Percentiles rank a stretch among this genome's conserved stretches.
phyloP scores from a whole-genome alignment of 2,113 vertebrate species.

The Lycaon pictus region DNA sequence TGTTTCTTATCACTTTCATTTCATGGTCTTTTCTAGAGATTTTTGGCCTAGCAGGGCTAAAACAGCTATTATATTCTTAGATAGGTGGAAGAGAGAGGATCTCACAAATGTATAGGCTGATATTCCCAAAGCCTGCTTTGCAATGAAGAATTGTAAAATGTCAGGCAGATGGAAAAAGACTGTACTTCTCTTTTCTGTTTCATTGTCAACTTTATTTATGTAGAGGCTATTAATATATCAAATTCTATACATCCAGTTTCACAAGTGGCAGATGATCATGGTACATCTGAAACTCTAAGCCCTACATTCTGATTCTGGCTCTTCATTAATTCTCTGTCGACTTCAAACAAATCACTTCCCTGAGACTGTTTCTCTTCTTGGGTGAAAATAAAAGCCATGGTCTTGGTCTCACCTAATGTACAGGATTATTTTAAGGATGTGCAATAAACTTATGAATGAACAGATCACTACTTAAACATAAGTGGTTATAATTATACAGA shows the following conservation, averaged over 20 bases:
- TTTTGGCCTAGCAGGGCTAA: neutral
- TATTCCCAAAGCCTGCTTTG: neutral
- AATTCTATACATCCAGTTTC: neutral
- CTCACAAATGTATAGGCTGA: neutral
- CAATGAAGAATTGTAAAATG: conserved; percentile 44
- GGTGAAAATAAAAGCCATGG: neutral
- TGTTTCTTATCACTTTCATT: conserved; percentile 24
- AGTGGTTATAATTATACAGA: neutral
- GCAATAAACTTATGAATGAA: neutral
- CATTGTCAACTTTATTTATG: neutral
- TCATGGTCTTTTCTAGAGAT: neutral
- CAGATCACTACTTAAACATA: neutral
- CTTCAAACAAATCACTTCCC: neutral
- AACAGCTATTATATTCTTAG: neutral
- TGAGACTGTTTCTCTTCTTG: neutral
- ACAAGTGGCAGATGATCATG: neutral
- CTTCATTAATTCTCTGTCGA: neutral
- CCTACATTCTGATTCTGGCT: neutral
- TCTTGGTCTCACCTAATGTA: conserved; percentile 22
- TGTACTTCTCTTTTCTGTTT: conserved; percentile 23
- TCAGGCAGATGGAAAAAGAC: conserved; percentile 29
- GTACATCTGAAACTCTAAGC: neutral
- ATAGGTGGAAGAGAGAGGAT: neutral
- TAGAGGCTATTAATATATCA: neutral
- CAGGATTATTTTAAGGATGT: neutral